phyloP scores from a whole-genome alignment of 2,888 invertebrate genomes.

The Ellobium chinense region DNA sequence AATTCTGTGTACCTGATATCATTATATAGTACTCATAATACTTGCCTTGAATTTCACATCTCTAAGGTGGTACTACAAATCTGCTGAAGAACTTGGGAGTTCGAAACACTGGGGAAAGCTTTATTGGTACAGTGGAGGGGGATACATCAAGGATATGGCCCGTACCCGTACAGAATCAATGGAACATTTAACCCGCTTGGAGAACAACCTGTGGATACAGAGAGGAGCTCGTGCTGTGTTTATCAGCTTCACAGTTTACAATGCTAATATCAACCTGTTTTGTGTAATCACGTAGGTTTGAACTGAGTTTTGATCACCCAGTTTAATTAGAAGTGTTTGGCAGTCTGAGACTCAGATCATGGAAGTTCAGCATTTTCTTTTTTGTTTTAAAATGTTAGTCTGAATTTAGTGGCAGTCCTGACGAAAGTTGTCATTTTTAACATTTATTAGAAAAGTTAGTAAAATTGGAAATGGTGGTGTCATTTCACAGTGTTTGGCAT shows the following conservation, averaged over 20 bases:
- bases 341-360: too few relatives aligned
- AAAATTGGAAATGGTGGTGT: too few relatives aligned
- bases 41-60: too few relatives aligned
- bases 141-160: constrained; percentile 80
- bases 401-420: too few relatives aligned
- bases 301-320: too few relatives aligned
- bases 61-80: constrained; percentile 70
- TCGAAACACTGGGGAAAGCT: constrained; percentile 63
- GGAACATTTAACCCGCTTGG: constrained; percentile 80
- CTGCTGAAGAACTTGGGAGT: constrained; percentile 61
- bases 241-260: constrained; percentile 86
- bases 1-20: neutral
- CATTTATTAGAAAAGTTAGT: too few relatives aligned
- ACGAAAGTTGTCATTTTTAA: too few relatives aligned
- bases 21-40: neutral
- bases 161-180: constrained; percentile 77
- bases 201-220: constrained; percentile 83
- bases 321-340: too few relatives aligned
- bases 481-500: too few relatives aligned
- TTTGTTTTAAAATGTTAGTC: too few relatives aligned
- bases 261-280: constrained; percentile 86
- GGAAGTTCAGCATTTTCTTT: too few relatives aligned
- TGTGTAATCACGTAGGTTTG: constrained; percentile 60
- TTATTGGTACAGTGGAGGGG: constrained; percentile 74
- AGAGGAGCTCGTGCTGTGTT: constrained; percentile 84